Percentiles rank a stretch among this genome's conserved stretches.
Conservation (phyloP, 2,797 vertebrate species). For the Synanceia verrucosa region DNA sequence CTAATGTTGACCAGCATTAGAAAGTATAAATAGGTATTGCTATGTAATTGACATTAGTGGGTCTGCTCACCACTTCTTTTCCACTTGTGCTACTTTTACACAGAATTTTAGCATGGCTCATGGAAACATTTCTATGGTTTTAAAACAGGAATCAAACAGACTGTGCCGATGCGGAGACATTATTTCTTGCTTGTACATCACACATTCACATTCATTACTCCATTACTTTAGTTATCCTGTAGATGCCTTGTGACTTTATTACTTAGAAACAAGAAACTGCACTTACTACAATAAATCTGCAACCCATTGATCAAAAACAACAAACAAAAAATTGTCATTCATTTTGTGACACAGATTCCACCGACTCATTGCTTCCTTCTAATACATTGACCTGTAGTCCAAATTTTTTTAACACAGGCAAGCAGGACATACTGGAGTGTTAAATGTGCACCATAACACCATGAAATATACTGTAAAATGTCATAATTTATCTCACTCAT, state of each 20-base stretch:
- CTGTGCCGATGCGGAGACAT: too few species aligned
- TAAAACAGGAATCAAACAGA: too few species aligned
- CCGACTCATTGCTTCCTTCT: background rate
- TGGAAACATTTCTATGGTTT: too few species aligned
- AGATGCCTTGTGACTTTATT: background rate
- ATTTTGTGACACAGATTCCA: background rate
- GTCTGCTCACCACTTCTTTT: too few species aligned
- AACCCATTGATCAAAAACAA: background rate
- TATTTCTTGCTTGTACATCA: too few species aligned
- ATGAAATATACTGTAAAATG: background rate
- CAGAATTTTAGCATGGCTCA: too few species aligned
- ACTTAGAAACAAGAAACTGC: background rate
- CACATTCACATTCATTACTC: background rate
- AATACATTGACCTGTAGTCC: too few species aligned
- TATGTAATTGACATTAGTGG: too few species aligned
- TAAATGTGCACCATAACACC: background rate
- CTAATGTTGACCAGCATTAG: too few species aligned
- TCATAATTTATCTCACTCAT: background rate
- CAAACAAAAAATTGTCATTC: background rate
- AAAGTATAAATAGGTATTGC: too few species aligned
- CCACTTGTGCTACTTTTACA: too few species aligned
- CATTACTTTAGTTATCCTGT: too few species aligned
- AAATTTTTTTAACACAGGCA: background rate
- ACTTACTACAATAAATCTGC: background rate
- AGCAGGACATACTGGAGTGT: background rate